Conservation (phyloP, 2,888 invertebrate genomes). For the Laspeyria flexula region DNA sequence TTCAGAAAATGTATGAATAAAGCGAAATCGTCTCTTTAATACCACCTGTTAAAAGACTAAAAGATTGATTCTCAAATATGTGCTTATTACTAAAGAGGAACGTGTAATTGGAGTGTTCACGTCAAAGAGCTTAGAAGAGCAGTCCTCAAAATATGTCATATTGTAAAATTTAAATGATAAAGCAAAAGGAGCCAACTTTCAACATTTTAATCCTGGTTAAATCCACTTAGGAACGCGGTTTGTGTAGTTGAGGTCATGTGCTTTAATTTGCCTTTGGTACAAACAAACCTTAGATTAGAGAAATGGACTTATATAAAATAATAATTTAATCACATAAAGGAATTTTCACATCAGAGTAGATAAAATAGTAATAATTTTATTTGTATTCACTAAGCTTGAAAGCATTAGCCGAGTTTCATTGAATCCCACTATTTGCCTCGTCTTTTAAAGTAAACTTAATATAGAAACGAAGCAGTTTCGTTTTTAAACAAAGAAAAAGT, state of each 20-base stretch:
- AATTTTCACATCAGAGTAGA: conserved; percentile 9
- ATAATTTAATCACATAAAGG: conserved; percentile 15
- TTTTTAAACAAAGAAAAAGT: too few species aligned
- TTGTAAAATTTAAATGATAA: conserved; percentile 6
- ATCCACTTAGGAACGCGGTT: conserved; percentile 30
- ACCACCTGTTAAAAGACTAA: conserved; percentile 14
- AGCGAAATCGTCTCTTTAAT: background rate
- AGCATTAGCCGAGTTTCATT: conserved; percentile 9
- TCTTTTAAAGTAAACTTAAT: conserved; percentile 16
- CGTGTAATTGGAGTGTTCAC: conserved; percentile 30
- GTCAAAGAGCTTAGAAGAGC: conserved; percentile 29
- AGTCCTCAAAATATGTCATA: conserved; percentile 19
- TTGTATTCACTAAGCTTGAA: conserved; percentile 12
- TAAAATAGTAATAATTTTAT: conserved; percentile 19
- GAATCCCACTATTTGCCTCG: conserved; percentile 10
- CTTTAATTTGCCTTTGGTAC: conserved; percentile 47
- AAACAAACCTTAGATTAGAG: conserved; percentile 33
- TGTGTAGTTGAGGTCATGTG: conserved; percentile 29
- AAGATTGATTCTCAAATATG: conserved; percentile 27
- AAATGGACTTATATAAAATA: conserved; percentile 17
- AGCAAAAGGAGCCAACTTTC: conserved; percentile 32
- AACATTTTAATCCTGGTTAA: conserved; percentile 45
- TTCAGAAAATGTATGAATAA: background rate
- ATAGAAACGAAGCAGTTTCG: conserved; percentile 11
- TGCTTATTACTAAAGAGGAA: conserved; percentile 25